Evolutionary conservation across 2,888 invertebrate genomes (phyloP).

Genomic region (Volucella zonaria): DNA sequence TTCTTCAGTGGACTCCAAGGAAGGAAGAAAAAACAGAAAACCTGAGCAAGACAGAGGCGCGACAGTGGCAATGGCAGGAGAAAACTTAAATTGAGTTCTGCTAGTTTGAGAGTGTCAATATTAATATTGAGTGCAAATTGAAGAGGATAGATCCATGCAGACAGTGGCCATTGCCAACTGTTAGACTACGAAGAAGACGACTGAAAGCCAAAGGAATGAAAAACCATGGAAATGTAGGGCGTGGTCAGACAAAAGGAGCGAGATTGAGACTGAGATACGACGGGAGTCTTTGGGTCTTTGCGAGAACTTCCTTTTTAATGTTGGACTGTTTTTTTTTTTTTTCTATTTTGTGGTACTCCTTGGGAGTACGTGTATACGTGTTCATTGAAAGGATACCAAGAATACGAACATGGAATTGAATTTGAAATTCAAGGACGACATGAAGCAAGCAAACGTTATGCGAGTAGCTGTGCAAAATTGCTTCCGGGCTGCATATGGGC

Average conservation of each 20-base stretch:
- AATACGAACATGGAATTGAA: conserved; percentile 32
- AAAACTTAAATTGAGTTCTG: conserved; percentile 71
- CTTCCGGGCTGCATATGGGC: conserved; percentile 54
- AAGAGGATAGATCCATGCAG: conserved; percentile 62
- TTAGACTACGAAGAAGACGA: conserved; percentile 7
- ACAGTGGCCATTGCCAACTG: neutral
- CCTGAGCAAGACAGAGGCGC: neutral
- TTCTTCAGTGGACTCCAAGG: conserved; percentile 25
- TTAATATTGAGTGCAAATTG: conserved; percentile 72
- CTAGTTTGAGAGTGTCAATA: conserved; percentile 71
- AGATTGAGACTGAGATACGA: conserved; percentile 29
- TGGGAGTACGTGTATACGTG: conserved; percentile 3
- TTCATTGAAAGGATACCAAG: conserved; percentile 22
- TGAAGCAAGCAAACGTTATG: conserved; percentile 5
- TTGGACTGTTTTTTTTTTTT: conserved; percentile 21
- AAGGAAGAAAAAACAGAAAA: conserved; percentile 9
- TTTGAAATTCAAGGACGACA: conserved; percentile 65
- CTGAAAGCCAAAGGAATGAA: conserved; percentile 5
- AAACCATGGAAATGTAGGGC: conserved; percentile 56
- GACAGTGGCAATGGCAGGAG: conserved; percentile 15
- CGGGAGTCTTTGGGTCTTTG: conserved; percentile 2
- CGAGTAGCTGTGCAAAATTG: conserved; percentile 35
- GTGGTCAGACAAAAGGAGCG: conserved; percentile 50
- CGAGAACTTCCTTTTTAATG: conserved; percentile 52
- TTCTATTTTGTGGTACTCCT: neutral